Evolutionary conservation across 2,888 invertebrate species (phyloP).

Genomic region (Aricia artaxerxes): DNA sequence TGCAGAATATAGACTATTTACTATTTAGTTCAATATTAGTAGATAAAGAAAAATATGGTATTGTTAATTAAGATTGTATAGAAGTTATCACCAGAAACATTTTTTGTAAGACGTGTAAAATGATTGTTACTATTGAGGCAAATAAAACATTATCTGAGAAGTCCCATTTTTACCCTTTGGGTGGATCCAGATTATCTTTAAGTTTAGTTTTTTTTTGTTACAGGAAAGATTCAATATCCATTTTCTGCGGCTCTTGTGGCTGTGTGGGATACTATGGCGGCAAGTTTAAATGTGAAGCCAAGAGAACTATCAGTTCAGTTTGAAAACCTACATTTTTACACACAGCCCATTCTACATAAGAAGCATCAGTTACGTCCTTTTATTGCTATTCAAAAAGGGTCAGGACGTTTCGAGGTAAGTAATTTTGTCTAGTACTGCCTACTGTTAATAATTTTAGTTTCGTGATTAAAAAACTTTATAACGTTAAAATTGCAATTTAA

Average conservation of each 20-base stretch:
- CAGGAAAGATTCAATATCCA: conserved; percentile 24
- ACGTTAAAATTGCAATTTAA: no score
- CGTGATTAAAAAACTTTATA: no score
- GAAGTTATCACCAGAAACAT: no score
- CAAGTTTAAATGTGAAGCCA: neutral
- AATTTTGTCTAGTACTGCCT: neutral
- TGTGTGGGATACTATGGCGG: conserved; percentile 14
- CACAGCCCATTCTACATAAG: conserved; percentile 18
- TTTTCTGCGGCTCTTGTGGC: conserved; percentile 23
- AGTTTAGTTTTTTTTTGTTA: neutral
- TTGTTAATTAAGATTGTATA: no score
- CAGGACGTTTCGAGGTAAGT: conserved; percentile 17
- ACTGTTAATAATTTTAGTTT: neutral
- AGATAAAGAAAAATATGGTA: no score
- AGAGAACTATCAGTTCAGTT: neutral
- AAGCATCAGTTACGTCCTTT: neutral
- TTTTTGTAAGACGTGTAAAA: no score
- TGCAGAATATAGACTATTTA: no score
- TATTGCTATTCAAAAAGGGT: conserved; percentile 12
- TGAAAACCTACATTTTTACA: neutral
- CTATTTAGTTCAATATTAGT: no score
- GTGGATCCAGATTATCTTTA: no score
- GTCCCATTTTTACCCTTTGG: no score
- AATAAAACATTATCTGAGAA: no score
- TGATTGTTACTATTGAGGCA: no score